Conservation (phyloP, 2,888 invertebrate species). For the Acrocera orbiculus region DNA sequence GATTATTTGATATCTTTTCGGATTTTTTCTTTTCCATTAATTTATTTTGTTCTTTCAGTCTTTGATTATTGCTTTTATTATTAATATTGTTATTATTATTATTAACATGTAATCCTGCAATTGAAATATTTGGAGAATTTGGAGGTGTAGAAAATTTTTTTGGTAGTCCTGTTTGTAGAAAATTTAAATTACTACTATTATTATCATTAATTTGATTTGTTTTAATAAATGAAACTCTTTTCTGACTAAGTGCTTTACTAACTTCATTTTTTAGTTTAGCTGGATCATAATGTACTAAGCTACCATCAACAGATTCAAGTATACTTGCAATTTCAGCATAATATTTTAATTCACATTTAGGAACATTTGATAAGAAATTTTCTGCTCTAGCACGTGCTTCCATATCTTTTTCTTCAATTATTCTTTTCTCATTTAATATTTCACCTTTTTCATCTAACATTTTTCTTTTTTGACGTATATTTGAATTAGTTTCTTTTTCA, state of each 20-base stretch:
- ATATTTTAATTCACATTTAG: conserved; percentile 30
- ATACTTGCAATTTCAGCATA: conserved; percentile 31
- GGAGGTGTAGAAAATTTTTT: conserved; percentile 43
- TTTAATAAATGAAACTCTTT: conserved; percentile 31
- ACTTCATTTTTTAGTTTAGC: conserved; percentile 31
- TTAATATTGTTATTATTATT: conserved; percentile 10
- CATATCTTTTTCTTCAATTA: conserved; percentile 18
- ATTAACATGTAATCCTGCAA: conserved; percentile 23
- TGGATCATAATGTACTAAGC: conserved; percentile 24
- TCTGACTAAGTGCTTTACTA: conserved; percentile 29
- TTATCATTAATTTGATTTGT: conserved; percentile 17
- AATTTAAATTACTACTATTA: conserved; percentile 4
- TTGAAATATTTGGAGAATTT: conserved; percentile 56
- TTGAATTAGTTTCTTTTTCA: conserved; percentile 13
- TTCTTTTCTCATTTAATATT: conserved; percentile 6
- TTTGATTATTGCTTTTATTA: no score
- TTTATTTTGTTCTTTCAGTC: neutral
- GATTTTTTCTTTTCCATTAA: conserved; percentile 15
- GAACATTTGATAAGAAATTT: conserved; percentile 27
- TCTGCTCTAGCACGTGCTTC: conserved; percentile 30
- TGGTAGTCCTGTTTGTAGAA: conserved; percentile 12
- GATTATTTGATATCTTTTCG: conserved; percentile 30
- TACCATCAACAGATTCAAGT: conserved; percentile 25
- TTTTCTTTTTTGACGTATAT: neutral
- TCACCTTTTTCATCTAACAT: conserved; percentile 3